Evolutionary conservation across 2,113 vertebrate genomes (phyloP), one percentile per base, ranked within the genome.

Genomic region (Crypturellus undulatus): DNA sequence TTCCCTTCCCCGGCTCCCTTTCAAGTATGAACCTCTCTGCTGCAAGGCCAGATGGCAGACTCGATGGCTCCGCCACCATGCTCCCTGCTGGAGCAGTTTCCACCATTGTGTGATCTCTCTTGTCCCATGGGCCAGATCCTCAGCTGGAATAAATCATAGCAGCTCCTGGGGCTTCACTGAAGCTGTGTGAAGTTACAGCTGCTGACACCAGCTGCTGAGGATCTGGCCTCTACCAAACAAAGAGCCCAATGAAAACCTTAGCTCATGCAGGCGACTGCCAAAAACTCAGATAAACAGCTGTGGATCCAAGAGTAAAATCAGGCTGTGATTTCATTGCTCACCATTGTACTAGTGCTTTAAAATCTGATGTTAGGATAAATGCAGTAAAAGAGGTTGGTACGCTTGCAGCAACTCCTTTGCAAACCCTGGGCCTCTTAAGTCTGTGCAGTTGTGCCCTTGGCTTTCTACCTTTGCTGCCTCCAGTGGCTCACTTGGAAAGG

Each of bases 201-300:
- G 81, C 84, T 80, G 81, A 72, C 63, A 93, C 79, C 89, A 87
- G 79, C 91, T 95, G 82, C 90, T 96, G 62, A 89, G 62, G 70
- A 94, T 81, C 79, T 3, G 54, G 43, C 76, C 3, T 0, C 19
- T 88, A 95, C 47, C 90, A 79, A 68, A 90, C 68, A 95, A 90
- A 92, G 88, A 62, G 24, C 67, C 47, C 83, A 72, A 25, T 79
- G 86, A 72, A 94, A 96, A 81, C 82, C 47, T 76, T n/a, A 86
- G 68, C 62, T 87, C 26, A 19, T n/a, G 69, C 69, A 90, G 49
- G 19, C 24, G 43, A 19, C 45, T 91, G 92, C 89, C 92, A 94
- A 52, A 94, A 89, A n/a, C 64, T 84, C 87, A 91, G 63, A 76
- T 80, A 83, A 91, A 72, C 89, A 84, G 19, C 81, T 91, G 77